Conservation (phyloP, 2,113 vertebrate genomes). For the Heptranchias perlo region DNA sequence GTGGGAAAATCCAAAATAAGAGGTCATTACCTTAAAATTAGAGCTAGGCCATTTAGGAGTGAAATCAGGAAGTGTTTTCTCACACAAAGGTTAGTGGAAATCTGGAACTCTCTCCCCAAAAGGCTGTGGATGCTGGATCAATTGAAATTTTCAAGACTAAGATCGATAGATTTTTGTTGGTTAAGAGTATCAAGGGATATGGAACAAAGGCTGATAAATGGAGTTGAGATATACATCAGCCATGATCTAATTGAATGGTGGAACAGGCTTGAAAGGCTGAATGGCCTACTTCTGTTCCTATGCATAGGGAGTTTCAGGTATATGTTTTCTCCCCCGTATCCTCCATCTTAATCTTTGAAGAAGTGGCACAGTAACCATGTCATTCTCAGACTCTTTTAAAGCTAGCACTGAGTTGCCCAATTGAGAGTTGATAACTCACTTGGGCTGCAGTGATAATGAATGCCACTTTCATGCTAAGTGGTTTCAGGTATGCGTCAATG, state of each 20-base stretch:
- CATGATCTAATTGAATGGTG: not conserved
- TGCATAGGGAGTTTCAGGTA: too few relatives aligned
- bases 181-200: not conserved
- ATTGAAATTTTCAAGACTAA: not conserved
- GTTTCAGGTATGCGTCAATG: not conserved
- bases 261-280: not conserved
- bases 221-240: not conserved
- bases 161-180: not conserved
- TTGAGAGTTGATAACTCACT: not conserved
- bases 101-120: not conserved
- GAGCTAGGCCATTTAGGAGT: not conserved
- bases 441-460: not conserved
- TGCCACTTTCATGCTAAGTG: not conserved
- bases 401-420: not conserved
- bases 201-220: not conserved
- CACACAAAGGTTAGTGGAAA: not conserved
- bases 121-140: not conserved
- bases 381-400: not conserved
- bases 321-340: not conserved
- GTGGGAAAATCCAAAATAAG: not conserved
- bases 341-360: not conserved
- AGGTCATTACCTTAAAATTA: not conserved
- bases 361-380: not conserved
- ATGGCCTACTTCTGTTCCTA: not conserved
- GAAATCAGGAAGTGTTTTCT: not conserved